Evolutionary conservation across 2,888 invertebrate species (phyloP).

Genomic region (Himalopsyche tibetana): DNA sequence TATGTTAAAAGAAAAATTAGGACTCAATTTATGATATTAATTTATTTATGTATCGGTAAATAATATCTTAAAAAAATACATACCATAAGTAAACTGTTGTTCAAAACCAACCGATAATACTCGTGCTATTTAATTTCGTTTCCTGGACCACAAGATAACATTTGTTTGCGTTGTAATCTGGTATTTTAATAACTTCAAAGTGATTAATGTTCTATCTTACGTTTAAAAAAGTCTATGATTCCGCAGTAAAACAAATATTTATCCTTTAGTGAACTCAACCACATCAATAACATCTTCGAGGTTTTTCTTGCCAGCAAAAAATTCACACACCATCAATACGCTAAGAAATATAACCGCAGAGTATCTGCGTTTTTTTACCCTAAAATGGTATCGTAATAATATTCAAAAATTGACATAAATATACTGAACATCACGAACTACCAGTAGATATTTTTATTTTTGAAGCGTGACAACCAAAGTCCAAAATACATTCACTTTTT

Average conservation of each 20-base stretch:
- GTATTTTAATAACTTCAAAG: too few relatives aligned
- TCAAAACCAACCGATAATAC: too few relatives aligned
- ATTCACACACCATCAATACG: not conserved
- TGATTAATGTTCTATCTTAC: too few relatives aligned
- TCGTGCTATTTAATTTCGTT: too few relatives aligned
- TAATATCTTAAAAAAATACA: too few relatives aligned
- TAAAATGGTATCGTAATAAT: not conserved
- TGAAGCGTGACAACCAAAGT: constrained; percentile 1
- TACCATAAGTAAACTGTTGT: too few relatives aligned
- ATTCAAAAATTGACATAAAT: not conserved
- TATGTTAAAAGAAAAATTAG: too few relatives aligned
- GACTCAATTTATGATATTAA: too few relatives aligned
- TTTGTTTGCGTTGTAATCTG: too few relatives aligned
- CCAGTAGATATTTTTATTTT: not conserved
- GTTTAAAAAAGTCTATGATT: not conserved
- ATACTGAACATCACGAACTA: not conserved
- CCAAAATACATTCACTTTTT: constrained; percentile 17
- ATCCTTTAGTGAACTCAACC: not conserved
- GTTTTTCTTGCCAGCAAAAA: not conserved
- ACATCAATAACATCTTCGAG: not conserved
- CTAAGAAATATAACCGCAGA: not conserved
- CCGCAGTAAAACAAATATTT: not conserved
- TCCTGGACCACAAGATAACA: too few relatives aligned
- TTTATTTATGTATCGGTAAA: too few relatives aligned
- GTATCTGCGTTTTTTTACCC: not conserved